Base-by-base conservation (phyloP, 2,888 invertebrate genomes). In the Opisthograptis luteolata region DNA sequence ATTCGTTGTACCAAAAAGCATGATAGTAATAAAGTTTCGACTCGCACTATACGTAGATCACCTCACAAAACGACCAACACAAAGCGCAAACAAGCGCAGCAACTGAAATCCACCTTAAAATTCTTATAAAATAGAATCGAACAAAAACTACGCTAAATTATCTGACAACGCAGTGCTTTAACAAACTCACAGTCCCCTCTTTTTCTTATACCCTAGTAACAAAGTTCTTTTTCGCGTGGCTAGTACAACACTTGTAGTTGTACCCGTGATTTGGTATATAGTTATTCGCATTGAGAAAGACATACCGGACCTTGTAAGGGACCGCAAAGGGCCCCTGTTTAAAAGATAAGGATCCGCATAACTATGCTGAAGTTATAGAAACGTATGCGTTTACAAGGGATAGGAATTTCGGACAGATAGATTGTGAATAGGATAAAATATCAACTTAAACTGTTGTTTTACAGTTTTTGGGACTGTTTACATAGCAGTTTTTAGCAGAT, bases 251-350 rank as follows among this genome's bases (percentile, higher is more conserved):
- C 2, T 9, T 14, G 27, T 19, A 20, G 12, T n/a, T 22, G 6
- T 24, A 34, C 2, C 17, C 2, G 8, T 25, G 34, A 45, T 37
- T 40, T 30, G 30, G 56, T 59, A 60, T 64, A 66, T 62, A 66
- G 64, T 64, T 70, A 73, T 68, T 67, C 68, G 66, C 58, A 75
- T 71, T 77, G 77, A 70, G 73, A 75, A 68, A 74, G 73, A 73
- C 72, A 77, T 72, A 64, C 70, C 76, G 68, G 70, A 64, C 76
- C 78, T 74, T 71, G 76, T 81, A 81, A 60, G 81, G 82, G 61
- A 69, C 80, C 81, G 82, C 76, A 70, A 70, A 78, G 76, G 68
- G 67, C 62, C 70, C 60, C 68, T 66, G 61, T 66, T 64, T 60
- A 44, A n/a, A n/a, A 49, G 81, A 84, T 81, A 78, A 67, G 56